Base-by-base conservation (phyloP, 1,140 invertebrate genomes). In the Rhizoglyphus robini region DNA sequence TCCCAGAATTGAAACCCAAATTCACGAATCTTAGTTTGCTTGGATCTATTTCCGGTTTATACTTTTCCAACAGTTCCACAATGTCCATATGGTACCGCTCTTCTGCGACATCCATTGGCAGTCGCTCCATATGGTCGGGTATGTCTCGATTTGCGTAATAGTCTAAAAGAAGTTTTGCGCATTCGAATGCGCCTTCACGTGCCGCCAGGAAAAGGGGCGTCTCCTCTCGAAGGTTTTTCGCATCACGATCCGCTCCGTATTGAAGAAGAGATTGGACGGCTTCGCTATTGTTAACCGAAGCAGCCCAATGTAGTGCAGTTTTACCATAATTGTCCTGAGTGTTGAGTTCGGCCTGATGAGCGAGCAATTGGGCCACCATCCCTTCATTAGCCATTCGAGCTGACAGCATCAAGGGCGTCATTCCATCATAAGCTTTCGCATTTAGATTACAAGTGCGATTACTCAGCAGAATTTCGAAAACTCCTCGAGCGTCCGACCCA, bases 271-370 rank as follows among this genome's bases (percentile, higher is more conserved):
- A 86, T 69, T 90, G 89, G 0, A 96, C 88, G 0, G 92, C 93
- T 67, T 94, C 90, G 0, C 89, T 86, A 71, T 96, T 96, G 71
- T 96, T 96, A 0, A 96, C 92, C 8, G 92, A 88, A 0, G 92
- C 88, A 0, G 92, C 93, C 94, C 94, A 97, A 73, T 97, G 94
- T 0, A 97, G 79, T 0, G 92, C 91, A 0, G 93, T 96, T 75
- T 95, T 96, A 65, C 76, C 92, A 48, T 85, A 86, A 73, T 95
- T 92, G 74, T 97, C 94, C 0, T 89, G 85, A 0, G 89, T 88
- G 77, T 96, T 96, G 30, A 97, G 91, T 71, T 97, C 93, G 1
- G 90, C 90, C 73, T 92, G 88, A 0, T 90, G 88, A 70, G 88
- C 90, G 27, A 97, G 93, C 0, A 97, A 78, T 72, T 93, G 90